Percentiles rank a stretch among this genome's conserved stretches.
These are phyloP conservation scores for Melanostoma mellinum DNA, from an alignment of 2,888 invertebrate species.

Conservation along the genomic window DNA sequence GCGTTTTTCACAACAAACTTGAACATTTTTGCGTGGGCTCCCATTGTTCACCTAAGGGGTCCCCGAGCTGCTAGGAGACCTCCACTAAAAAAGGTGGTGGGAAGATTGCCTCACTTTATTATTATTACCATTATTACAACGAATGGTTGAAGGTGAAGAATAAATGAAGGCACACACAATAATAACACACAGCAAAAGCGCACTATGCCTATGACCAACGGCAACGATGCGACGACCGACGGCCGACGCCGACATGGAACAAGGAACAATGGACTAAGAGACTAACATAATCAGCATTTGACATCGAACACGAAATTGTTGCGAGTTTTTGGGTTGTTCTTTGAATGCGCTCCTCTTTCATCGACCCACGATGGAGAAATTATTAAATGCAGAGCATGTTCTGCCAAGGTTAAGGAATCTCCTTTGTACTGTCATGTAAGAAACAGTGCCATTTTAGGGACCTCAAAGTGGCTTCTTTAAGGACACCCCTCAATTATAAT, in stretches of 20 bases:
- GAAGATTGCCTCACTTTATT: conserved; percentile 69
- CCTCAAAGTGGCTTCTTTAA: conserved; percentile 51
- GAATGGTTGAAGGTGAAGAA: conserved; percentile 51
- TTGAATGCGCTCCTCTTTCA: conserved; percentile 46
- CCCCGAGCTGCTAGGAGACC: background rate
- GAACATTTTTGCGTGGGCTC: conserved; percentile 62
- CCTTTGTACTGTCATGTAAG: conserved; percentile 65
- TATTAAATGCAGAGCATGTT: conserved; percentile 55
- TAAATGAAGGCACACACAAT: conserved; percentile 50
- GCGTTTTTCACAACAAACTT: conserved; percentile 49
- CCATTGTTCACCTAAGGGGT: conserved; percentile 49
- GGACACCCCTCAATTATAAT: background rate
- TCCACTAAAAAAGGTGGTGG: conserved; percentile 39
- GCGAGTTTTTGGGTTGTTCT: conserved; percentile 46
- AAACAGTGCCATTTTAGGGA: conserved; percentile 66
- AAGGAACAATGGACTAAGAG: conserved; percentile 54
- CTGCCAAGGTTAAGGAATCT: conserved; percentile 34
- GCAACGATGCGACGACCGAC: too few relatives aligned
- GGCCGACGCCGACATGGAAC: background rate
- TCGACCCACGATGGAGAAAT: conserved; percentile 56
- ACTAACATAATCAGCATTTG: conserved; percentile 71
- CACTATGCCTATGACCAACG: too few relatives aligned
- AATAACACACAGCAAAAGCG: background rate
- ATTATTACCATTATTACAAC: conserved; percentile 67
- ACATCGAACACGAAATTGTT: conserved; percentile 71